These are phyloP conservation scores for Hofmannophila pseudospretella DNA, from an alignment of 2,888 invertebrate species.

Conservation along the genomic window DNA sequence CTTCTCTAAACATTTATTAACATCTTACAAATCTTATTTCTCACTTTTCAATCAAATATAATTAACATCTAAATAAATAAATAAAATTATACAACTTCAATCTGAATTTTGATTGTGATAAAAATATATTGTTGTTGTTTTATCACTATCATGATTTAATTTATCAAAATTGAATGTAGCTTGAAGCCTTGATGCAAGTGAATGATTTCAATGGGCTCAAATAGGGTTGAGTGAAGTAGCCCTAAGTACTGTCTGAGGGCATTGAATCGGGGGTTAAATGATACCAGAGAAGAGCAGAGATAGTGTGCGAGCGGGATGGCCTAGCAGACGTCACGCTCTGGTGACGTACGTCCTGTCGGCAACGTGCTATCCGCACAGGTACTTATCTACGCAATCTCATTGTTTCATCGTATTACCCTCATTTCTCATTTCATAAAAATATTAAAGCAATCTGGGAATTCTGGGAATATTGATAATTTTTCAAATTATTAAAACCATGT, in stretches of 20 bases:
- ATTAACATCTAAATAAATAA: too few relatives aligned
- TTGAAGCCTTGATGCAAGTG: neutral
- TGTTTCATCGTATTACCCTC: constrained; percentile 18
- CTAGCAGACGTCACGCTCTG: constrained; percentile 56
- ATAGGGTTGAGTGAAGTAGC: constrained; percentile 42
- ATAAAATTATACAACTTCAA: too few relatives aligned
- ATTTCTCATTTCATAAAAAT: constrained; percentile 7
- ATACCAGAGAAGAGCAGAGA: constrained; percentile 29
- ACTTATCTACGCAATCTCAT: constrained; percentile 11
- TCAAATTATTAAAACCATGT: too few relatives aligned
- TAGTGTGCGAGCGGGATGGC: constrained; percentile 35
- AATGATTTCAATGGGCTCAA: constrained; percentile 22
- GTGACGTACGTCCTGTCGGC: constrained; percentile 54
- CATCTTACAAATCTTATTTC: too few relatives aligned
- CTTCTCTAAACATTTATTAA: too few relatives aligned
- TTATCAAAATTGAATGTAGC: neutral
- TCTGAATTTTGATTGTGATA: too few relatives aligned
- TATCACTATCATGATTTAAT: too few relatives aligned
- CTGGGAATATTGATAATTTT: too few relatives aligned
- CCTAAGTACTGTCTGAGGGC: constrained; percentile 35
- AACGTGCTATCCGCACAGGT: constrained; percentile 31
- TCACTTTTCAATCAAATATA: too few relatives aligned
- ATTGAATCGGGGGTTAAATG: constrained; percentile 41
- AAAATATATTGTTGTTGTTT: too few relatives aligned
- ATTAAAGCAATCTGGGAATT: too few relatives aligned